phyloP scores from a whole-genome alignment of 2,797 vertebrate species.

The Gallinago solitaria region DNA sequence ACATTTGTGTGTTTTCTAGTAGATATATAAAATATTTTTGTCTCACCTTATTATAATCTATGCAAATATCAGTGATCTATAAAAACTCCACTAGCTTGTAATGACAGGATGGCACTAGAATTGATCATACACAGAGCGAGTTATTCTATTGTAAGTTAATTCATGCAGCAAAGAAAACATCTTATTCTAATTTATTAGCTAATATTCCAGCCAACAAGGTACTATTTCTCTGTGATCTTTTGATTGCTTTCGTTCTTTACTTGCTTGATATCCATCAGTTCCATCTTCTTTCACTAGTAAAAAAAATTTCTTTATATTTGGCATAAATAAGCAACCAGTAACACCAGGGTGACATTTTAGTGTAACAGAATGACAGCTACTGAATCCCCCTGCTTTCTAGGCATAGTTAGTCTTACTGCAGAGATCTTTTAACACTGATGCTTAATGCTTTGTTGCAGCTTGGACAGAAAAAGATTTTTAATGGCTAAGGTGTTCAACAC shows the following conservation, averaged over 20 bases:
- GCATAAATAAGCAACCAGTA: background rate
- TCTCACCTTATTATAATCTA: background rate
- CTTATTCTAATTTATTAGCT: background rate
- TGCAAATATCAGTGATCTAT: background rate
- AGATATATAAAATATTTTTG: background rate
- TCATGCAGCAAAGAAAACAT: background rate
- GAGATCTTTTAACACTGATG: background rate
- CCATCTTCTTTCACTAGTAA: background rate
- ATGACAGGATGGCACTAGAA: background rate
- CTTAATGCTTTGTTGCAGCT: background rate
- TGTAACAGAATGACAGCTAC: background rate
- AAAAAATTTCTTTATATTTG: background rate
- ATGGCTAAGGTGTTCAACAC: background rate
- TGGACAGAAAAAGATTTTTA: background rate
- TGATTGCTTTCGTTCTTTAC: background rate
- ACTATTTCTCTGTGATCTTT: background rate
- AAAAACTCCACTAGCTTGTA: background rate
- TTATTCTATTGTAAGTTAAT: background rate
- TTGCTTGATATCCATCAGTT: background rate
- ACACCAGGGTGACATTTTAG: background rate
- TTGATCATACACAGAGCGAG: background rate
- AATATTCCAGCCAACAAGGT: background rate
- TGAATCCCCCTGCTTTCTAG: background rate
- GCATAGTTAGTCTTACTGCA: background rate
- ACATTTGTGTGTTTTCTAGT: background rate